A percentile compares a stretch with the other conserved stretches of the same genome.
These are phyloP conservation scores for Drosophila vallismaia DNA, from an alignment of 2,888 invertebrate species.

Conservation along the genomic window DNA sequence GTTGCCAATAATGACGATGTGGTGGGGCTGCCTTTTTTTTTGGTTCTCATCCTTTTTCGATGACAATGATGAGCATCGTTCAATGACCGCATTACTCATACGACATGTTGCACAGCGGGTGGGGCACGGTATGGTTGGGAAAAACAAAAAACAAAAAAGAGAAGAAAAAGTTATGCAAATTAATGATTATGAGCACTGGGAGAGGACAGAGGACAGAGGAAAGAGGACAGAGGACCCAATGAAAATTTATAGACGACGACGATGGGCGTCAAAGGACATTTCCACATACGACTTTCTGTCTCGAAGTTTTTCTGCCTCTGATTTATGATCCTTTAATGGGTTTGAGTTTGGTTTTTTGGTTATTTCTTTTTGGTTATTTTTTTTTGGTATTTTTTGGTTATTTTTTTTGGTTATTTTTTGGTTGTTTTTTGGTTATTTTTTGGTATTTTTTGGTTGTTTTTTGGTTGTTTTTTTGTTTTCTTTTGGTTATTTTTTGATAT, in stretches of 20 bases:
- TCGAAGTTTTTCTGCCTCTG: conserved; percentile 12
- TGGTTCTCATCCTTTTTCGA: conserved; percentile 12
- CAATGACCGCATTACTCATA: conserved; percentile 59
- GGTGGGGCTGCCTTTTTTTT: not conserved
- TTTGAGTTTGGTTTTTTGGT: not conserved
- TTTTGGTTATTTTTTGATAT: too few species aligned
- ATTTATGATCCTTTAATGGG: conserved; percentile 33
- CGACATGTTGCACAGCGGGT: conserved; percentile 53
- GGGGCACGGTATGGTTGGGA: too few species aligned
- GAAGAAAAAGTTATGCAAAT: conserved; percentile 53
- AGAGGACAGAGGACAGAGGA: conserved; percentile 10
- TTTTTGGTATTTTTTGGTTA: not conserved
- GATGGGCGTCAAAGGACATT: conserved; percentile 10
- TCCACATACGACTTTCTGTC: conserved; percentile 3
- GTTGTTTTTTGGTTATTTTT: not conserved
- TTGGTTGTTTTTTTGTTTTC: not conserved
- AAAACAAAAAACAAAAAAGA: conserved; percentile 23
- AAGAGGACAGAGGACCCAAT: conserved; percentile 27
- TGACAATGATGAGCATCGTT: conserved; percentile 37
- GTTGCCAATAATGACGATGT: conserved; percentile 28
- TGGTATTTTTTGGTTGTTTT: not conserved
- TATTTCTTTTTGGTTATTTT: too few species aligned
- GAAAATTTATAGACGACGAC: conserved; percentile 42
- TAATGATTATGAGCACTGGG: conserved; percentile 47
- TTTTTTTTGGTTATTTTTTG: not conserved